Base-by-base conservation (phyloP, 2,888 invertebrate species). In the Notodonta dromedarius region DNA sequence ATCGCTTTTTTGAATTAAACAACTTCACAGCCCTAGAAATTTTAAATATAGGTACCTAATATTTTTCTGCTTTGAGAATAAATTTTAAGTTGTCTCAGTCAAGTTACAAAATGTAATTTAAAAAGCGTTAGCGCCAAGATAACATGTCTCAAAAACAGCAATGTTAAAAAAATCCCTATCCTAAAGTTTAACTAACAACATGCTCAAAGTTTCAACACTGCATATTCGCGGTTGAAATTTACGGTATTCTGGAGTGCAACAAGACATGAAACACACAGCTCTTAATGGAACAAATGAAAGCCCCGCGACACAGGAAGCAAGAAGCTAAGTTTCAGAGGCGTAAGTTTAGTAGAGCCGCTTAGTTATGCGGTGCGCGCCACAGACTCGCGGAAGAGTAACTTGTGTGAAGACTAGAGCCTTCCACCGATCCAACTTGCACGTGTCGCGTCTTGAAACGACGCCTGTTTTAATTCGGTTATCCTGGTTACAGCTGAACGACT, bases 251-350 rank as follows among this genome's bases (percentile, higher is more conserved):
- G 66, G 66, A 71, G 68, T 57, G 62, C 62, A 71, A 60, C 67
- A 68, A 69, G 66, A 67, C 71, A 63, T 59, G 59, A 59, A 50
- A 67, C 66, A 67, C 69, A 68, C 63, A 68, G 66, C 65, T 70
- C 67, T 78, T 82, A 79, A 80, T 83, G 76, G 74, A 78, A 82
- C 80, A 84, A 84, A 85, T 80, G 83, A 82, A 79, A 76, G 73
- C 71, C 67, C 65, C 69, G 71, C 71, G 73, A 78, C 78, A 77
- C 71, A 78, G 78, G 82, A 82, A 79, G 71, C 79, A 77, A 78
- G 80, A 79, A 79, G 79, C 77, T 77, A 80, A 84, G 80, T 83
- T 83, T 76, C 75, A 72, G 70, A 71, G 66, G 77, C 77, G 65
- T 74, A 82, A 85, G 83, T 84, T 85, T 77, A 76, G 76, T 76